Conservation (phyloP, 2,888 invertebrate species). For the Hesperia comma region DNA sequence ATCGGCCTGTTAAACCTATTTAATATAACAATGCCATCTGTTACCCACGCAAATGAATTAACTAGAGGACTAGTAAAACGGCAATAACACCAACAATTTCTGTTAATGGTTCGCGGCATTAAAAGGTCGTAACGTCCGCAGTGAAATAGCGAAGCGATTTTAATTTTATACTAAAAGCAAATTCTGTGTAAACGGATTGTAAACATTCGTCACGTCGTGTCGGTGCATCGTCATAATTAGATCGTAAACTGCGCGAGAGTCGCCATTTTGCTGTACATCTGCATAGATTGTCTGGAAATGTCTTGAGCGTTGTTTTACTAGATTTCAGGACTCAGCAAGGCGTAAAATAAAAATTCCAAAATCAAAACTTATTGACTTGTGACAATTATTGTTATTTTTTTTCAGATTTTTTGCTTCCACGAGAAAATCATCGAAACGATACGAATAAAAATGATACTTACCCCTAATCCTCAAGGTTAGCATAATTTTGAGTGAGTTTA, state of each 20-base stretch:
- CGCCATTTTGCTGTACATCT: constrained; percentile 54
- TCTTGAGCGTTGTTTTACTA: not conserved
- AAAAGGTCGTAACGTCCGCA: constrained; percentile 33
- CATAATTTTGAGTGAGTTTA: no score
- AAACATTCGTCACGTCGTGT: constrained; percentile 53
- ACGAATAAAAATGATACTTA: no score
- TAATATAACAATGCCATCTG: not conserved
- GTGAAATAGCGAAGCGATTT: constrained; percentile 40
- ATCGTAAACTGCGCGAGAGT: constrained; percentile 59
- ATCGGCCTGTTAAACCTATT: no score
- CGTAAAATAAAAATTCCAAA: no score
- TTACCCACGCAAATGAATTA: not conserved
- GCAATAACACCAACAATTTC: constrained; percentile 6
- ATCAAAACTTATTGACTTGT: no score
- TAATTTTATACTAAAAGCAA: constrained; percentile 43
- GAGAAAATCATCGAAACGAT: no score
- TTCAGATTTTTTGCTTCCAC: no score
- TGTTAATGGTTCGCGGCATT: constrained; percentile 25
- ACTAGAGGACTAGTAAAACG: constrained; percentile 7
- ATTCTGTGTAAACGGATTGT: constrained; percentile 48
- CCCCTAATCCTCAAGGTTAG: no score
- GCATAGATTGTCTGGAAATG: constrained; percentile 40
- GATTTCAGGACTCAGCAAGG: no score
- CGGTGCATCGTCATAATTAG: constrained; percentile 65
- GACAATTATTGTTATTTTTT: no score